Conservation (phyloP, 2,888 invertebrate genomes). For the Ophraella communa region DNA sequence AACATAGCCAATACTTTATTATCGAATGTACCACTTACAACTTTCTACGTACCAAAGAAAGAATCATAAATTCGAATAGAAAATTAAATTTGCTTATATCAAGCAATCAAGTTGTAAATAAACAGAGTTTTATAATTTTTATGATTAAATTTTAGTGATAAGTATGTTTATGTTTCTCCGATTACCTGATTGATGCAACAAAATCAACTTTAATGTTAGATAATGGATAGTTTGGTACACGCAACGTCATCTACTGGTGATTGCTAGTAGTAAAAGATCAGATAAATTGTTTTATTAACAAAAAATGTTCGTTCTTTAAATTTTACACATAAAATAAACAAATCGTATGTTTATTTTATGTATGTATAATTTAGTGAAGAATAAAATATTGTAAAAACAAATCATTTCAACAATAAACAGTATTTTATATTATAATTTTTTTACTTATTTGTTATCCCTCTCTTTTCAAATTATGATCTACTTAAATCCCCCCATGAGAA, state of each 20-base stretch:
- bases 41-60: constrained; percentile 62
- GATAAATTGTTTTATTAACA: too few relatives aligned
- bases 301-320: too few relatives aligned
- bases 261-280: too few relatives aligned
- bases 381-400: too few relatives aligned
- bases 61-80: not conserved
- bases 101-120: not conserved
- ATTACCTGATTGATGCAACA: not conserved
- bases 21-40: constrained; percentile 68
- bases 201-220: too few relatives aligned
- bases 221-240: too few relatives aligned
- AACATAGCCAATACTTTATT: constrained; percentile 71
- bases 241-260: too few relatives aligned
- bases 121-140: not conserved
- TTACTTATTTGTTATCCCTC: not conserved
- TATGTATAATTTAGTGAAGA: too few relatives aligned
- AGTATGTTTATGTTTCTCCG: not conserved
- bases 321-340: too few relatives aligned
- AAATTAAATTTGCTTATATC: not conserved
- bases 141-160: not conserved
- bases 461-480: constrained; percentile 20
- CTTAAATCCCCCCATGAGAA: constrained; percentile 29
- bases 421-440: not conserved
- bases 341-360: too few relatives aligned
- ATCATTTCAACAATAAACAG: too few relatives aligned